Conservation (phyloP, 1,140 invertebrate species). For the Pollicipes pollicipes region DNA sequence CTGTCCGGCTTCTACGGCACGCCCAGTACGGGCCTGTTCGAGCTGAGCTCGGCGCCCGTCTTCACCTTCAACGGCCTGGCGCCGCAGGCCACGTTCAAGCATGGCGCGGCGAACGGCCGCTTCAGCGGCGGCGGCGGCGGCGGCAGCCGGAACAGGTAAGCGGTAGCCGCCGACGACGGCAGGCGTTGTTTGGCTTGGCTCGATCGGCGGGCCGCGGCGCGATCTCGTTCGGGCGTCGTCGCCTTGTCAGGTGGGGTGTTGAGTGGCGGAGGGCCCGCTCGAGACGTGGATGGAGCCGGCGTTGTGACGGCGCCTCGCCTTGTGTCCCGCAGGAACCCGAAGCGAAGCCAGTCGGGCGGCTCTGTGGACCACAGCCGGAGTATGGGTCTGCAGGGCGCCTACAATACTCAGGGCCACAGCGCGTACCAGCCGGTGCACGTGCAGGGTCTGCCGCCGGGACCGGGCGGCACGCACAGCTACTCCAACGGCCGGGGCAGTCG, state of each 20-base stretch:
- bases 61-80: constrained; percentile 44
- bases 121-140: constrained; percentile 16
- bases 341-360: neutral
- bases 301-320: too few species aligned
- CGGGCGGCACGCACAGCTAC: neutral
- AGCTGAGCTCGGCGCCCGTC: constrained; percentile 39
- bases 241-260: too few species aligned
- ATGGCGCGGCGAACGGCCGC: constrained; percentile 19
- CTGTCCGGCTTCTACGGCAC: neutral
- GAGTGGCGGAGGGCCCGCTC: too few species aligned
- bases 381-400: constrained; percentile 17
- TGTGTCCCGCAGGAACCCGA: constrained; percentile 17
- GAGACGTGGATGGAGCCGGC: too few species aligned
- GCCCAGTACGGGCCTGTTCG: constrained; percentile 15
- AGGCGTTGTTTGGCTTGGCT: too few species aligned
- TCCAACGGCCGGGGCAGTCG: neutral
- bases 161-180: constrained; percentile 11
- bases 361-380: constrained; percentile 5
- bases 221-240: too few species aligned
- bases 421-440: neutral
- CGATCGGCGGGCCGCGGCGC: too few species aligned
- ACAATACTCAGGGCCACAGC: neutral
- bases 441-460: neutral
- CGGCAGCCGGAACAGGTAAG: constrained; percentile 12
- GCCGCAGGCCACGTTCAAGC: constrained; percentile 40